phyloP scores from a whole-genome alignment of 2,888 invertebrate species.

The Dioctria linearis region DNA sequence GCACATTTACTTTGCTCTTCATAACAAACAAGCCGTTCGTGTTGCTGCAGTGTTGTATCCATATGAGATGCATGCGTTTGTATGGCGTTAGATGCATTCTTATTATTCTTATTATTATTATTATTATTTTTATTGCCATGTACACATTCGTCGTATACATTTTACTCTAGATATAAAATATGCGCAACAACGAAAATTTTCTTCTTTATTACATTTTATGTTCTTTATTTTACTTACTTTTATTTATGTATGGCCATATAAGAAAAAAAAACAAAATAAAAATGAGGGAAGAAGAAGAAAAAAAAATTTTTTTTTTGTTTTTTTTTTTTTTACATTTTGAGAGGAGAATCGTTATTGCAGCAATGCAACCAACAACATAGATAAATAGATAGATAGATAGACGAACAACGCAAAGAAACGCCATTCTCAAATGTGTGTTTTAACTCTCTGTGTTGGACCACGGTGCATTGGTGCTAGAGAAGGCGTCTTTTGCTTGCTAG shows the following conservation, averaged over 20 bases:
- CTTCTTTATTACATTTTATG: neutral
- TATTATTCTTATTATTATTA: no score
- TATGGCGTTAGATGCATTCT: slow-evolving; percentile 22
- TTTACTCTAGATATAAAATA: slow-evolving; percentile 38
- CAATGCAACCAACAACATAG: neutral
- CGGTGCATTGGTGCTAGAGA: slow-evolving; percentile 33
- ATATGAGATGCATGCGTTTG: slow-evolving; percentile 31
- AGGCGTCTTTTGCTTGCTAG: slow-evolving; percentile 39
- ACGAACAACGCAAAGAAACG: slow-evolving; percentile 17
- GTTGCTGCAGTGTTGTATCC: neutral
- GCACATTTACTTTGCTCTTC: slow-evolving; percentile 15
- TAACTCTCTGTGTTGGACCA: slow-evolving; percentile 23
- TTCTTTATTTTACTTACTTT: neutral
- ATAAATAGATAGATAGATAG: slow-evolving; percentile 43
- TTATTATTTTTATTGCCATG: neutral
- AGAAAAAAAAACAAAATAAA: neutral
- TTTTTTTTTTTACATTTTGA: slow-evolving; percentile 32
- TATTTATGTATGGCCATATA: neutral
- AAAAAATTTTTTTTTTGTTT: neutral
- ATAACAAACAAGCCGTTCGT: neutral
- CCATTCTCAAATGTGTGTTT: slow-evolving; percentile 39
- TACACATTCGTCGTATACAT: neutral
- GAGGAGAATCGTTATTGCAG: slow-evolving; percentile 45
- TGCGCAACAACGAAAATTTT: slow-evolving; percentile 33
- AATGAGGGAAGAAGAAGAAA: slow-evolving; percentile 28